phyloP scores from a whole-genome alignment of 2,888 invertebrate genomes.

The Protodeltote pygarga region DNA sequence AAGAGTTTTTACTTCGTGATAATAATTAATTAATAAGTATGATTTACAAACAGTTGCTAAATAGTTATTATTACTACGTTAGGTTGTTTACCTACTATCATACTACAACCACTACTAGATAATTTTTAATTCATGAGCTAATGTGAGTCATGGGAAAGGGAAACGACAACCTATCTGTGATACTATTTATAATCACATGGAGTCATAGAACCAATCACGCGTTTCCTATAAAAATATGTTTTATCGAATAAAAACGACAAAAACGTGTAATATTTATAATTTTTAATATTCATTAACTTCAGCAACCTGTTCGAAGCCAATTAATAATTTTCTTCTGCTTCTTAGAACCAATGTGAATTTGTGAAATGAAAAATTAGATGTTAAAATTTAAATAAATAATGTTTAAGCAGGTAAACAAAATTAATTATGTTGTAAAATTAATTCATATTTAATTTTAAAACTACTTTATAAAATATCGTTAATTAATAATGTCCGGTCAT shows the following conservation, averaged over 20 bases:
- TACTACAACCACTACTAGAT: not conserved
- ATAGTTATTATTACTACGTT: not conserved
- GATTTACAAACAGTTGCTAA: too few relatives aligned
- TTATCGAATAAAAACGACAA: constrained; percentile 15
- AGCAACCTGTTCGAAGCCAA: not conserved
- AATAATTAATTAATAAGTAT: too few relatives aligned
- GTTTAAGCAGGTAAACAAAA: constrained; percentile 16
- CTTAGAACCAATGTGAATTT: constrained; percentile 4
- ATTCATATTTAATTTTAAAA: constrained; percentile 1
- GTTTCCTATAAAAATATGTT: constrained; percentile 39
- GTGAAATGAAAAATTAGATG: not conserved
- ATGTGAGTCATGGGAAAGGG: constrained; percentile 6
- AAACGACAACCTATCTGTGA: not conserved
- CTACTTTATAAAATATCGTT: constrained; percentile 2
- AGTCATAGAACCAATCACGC: constrained; percentile 46
- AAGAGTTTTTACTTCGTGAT: too few relatives aligned
- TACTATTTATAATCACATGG: constrained; percentile 19
- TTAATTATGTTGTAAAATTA: constrained; percentile 14
- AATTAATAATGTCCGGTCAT: constrained; percentile 2
- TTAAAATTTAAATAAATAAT: not conserved
- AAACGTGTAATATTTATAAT: constrained; percentile 18
- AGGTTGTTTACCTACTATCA: too few relatives aligned
- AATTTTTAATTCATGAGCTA: not conserved
- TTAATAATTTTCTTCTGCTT: constrained; percentile 4
- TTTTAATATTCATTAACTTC: constrained; percentile 15